A percentile compares a stretch with the other conserved stretches of the same genome.
Evolutionary conservation across 1,140 invertebrate genomes (phyloP).

Genomic region (Brachionus plicatilis): DNA sequence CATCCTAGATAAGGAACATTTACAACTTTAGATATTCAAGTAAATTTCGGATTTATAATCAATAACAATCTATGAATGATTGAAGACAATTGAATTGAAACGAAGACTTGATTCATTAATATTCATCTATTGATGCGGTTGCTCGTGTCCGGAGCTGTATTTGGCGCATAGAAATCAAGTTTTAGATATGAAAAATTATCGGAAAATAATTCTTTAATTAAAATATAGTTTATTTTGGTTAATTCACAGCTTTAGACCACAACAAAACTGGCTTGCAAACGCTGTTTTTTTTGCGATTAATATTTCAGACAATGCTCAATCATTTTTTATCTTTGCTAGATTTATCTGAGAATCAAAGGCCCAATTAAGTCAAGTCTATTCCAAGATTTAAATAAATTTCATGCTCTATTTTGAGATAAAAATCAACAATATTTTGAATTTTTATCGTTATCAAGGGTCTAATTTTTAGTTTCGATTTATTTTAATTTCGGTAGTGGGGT

Average conservation of each 20-base stretch:
- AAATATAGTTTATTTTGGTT: background rate
- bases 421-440: background rate
- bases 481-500: background rate
- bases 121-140: background rate
- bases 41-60: background rate
- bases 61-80: background rate
- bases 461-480: background rate
- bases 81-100: background rate
- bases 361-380: background rate
- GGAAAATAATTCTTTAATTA: background rate
- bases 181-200: slow-evolving; percentile 10
- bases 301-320: background rate
- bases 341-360: slow-evolving; percentile 24
- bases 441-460: background rate
- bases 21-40: background rate
- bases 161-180: slow-evolving; percentile 6
- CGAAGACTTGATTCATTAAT: slow-evolving; percentile 2
- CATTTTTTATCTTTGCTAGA: background rate
- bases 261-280: background rate
- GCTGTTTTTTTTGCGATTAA: background rate
- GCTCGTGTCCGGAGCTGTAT: background rate
- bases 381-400: background rate
- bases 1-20: background rate
- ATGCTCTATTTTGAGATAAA: slow-evolving; percentile 29
- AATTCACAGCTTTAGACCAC: background rate